Evolutionary conservation across 2,797 vertebrate species (phyloP).

Genomic region (Cossypha caffra): DNA sequence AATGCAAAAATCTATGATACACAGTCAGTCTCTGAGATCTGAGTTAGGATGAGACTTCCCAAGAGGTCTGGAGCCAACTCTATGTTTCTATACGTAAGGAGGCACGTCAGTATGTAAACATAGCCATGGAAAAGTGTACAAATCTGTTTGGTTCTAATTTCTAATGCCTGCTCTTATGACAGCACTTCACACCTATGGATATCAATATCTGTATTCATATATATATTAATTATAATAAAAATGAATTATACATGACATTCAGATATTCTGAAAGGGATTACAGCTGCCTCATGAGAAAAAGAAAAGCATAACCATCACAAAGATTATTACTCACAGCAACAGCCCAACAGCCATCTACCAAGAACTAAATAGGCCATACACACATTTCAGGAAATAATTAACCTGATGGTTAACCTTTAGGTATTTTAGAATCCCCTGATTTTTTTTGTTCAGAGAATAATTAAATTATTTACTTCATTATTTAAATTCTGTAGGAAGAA

Average conservation of each 20-base stretch:
- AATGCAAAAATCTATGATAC: not conserved
- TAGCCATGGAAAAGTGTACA: not conserved
- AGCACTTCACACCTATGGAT: not conserved
- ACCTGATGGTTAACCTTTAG: not conserved
- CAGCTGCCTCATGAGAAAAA: not conserved
- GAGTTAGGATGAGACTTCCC: not conserved
- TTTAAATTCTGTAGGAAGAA: conserved; percentile 41
- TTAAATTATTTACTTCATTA: not conserved
- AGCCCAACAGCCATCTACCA: not conserved
- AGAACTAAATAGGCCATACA: not conserved
- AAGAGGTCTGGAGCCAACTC: not conserved
- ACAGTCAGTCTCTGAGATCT: not conserved
- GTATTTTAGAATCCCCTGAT: not conserved
- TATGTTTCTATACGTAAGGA: not conserved
- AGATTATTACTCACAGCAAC: not conserved
- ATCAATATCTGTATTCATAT: not conserved
- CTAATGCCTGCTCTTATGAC: not conserved
- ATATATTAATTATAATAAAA: not conserved
- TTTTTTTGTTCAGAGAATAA: not conserved
- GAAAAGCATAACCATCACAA: not conserved
- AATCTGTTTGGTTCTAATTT: not conserved
- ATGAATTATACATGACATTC: not conserved
- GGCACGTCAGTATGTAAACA: not conserved
- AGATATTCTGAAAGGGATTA: not conserved
- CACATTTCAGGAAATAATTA: not conserved